These are phyloP conservation scores for Ictalurus punctatus DNA, from an alignment of 2,113 vertebrate genomes.

Conservation along the genomic window DNA sequence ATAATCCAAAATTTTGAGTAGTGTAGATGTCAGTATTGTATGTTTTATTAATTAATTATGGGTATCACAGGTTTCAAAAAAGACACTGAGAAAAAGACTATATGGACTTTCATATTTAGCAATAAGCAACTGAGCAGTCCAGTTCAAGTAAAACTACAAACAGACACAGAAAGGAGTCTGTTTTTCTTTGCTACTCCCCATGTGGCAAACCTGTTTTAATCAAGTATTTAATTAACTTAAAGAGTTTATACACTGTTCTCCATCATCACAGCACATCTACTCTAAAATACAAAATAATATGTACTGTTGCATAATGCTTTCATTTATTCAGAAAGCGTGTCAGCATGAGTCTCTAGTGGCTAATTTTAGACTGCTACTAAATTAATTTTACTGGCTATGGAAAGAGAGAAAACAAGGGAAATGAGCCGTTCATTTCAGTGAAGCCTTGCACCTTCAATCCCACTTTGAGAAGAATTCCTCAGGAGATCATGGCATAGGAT, in stretches of 20 bases:
- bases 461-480: not conserved
- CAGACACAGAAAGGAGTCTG: slow-evolving; percentile 1
- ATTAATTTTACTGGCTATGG: slow-evolving; percentile 1
- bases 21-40: not conserved
- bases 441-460: not conserved
- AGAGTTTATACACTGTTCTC: slow-evolving; percentile 25
- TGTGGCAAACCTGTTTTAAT: slow-evolving; percentile 38
- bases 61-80: not conserved
- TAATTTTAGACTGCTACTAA: slow-evolving; percentile 19
- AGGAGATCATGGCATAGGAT: not conserved
- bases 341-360: not conserved
- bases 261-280: slow-evolving; percentile 42
- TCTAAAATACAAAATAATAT: slow-evolving; percentile 19
- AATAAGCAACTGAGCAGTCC: not conserved
- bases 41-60: not conserved
- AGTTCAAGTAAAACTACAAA: not conserved
- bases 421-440: not conserved
- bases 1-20: not conserved
- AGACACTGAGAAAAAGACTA: not conserved
- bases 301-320: slow-evolving; percentile 38
- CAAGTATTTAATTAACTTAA: slow-evolving; percentile 38
- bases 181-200: slow-evolving; percentile 29
- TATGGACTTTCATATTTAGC: slow-evolving; percentile 3
- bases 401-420: not conserved
- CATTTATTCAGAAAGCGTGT: slow-evolving; percentile 41